Base-by-base conservation (phyloP, 2,888 invertebrate species). In the Ellobium chinense region DNA sequence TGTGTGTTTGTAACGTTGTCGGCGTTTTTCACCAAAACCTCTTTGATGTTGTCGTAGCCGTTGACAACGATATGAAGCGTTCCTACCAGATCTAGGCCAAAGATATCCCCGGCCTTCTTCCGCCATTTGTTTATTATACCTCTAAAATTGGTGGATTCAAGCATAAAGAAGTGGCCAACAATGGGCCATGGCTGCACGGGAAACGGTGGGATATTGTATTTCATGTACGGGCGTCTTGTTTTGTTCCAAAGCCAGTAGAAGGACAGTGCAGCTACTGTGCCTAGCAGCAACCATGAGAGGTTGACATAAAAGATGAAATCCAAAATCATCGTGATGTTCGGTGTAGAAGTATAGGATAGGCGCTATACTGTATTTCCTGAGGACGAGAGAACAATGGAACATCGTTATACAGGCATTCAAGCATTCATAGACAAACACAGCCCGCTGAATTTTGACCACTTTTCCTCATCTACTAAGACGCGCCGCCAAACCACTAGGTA, bases 131-230 rank as follows among this genome's bases (percentile, higher is more conserved):
- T 24, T 24, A 58, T 39, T 27, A 37, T 73, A 1, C 18, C 62
- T 21, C 58, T 31, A 0, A 60, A 1, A n/a, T 60, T 29, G 2
- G 14, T 27, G n/a, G n/a, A n/a, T 39, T 36, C 27, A 12, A 73
- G 14, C 36, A 73, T 27, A 18, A 36, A 29, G 12, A 62, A 37
- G 29, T 73, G 73, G 12, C 73, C 73, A 12, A 73, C 3, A 12
- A 73, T 21, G 3, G 73, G 60, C 73, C 37, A 62, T 4, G 73
- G 62, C 2, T 18, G 27, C 31, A 29, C 62, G 0, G 73, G 73
- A 24, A 36, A 73, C n/a, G 76, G 66, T 0, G 76, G 66, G 2
- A 76, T 65, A 18, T 76, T 76, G 62, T n/a, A 29, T 12, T 31
- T 46, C 21, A 18, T 12, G 31, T 74, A 74, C 9, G 39, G 39